phyloP scores from a whole-genome alignment of 2,797 vertebrate species.

The Cryptoblepharus egeriae region DNA sequence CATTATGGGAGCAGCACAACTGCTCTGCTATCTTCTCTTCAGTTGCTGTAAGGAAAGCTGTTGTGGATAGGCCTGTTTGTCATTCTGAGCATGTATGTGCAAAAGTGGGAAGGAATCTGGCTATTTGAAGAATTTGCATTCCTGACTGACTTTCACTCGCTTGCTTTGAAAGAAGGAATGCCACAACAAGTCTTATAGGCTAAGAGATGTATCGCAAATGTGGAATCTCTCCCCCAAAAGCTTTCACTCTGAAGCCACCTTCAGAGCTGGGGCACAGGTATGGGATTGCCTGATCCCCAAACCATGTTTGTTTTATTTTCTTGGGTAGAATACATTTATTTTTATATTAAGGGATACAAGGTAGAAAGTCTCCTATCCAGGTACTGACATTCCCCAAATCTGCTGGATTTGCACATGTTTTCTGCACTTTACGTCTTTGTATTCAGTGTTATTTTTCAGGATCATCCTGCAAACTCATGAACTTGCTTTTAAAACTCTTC shows the following conservation, averaged over 20 bases:
- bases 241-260: neutral
- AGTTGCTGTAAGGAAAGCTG: neutral
- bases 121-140: slow-evolving; percentile 3
- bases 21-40: neutral
- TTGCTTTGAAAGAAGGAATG: neutral
- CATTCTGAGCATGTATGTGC: neutral
- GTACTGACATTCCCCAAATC: too few relatives aligned
- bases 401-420: too few relatives aligned
- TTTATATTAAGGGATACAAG: too few relatives aligned
- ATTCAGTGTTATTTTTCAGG: too few relatives aligned
- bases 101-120: neutral
- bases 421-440: too few relatives aligned
- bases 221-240: neutral
- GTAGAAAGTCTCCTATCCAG: too few relatives aligned
- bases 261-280: neutral
- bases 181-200: neutral
- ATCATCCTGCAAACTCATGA: too few relatives aligned
- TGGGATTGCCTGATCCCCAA: neutral
- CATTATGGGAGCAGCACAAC: neutral
- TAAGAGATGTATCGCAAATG: neutral
- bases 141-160: neutral
- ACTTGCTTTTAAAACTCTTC: too few relatives aligned
- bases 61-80: neutral
- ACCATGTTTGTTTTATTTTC: neutral
- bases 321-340: too few relatives aligned